Evolutionary conservation across 2,113 vertebrate species (phyloP).

Genomic region (Cynoglossus semilaevis): DNA sequence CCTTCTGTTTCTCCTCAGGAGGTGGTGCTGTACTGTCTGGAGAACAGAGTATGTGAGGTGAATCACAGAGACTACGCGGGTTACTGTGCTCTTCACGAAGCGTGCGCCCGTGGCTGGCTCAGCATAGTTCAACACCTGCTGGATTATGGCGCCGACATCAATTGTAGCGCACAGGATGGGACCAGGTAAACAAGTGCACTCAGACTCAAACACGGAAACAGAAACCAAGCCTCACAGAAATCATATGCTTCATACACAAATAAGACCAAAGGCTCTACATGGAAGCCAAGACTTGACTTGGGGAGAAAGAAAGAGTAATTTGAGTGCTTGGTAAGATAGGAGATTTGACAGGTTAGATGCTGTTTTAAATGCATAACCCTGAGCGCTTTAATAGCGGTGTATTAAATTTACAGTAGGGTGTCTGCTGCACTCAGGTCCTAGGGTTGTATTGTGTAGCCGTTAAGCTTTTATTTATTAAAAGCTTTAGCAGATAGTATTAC

Average conservation of each 20-base stretch:
- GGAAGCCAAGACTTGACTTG: background rate
- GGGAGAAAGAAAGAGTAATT: no score
- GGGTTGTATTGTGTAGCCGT: slow-evolving; percentile 18
- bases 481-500: background rate
- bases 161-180: slow-evolving; percentile 96
- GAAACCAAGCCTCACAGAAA: background rate
- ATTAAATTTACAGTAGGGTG: slow-evolving; percentile 34
- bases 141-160: slow-evolving; percentile 92
- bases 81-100: slow-evolving; percentile 93
- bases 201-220: background rate
- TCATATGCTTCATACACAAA: background rate
- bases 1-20: slow-evolving; percentile 74
- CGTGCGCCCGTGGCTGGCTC: slow-evolving; percentile 91
- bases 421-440: slow-evolving; percentile 30
- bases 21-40: slow-evolving; percentile 94
- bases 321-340: slow-evolving; percentile 7
- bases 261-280: background rate
- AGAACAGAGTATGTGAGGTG: slow-evolving; percentile 92
- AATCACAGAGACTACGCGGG: slow-evolving; percentile 96
- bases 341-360: slow-evolving; percentile 37
- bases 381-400: slow-evolving; percentile 17
- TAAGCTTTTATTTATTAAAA: slow-evolving; percentile 15
- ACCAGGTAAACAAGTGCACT: slow-evolving; percentile 79
- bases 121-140: slow-evolving; percentile 91
- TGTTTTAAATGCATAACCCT: slow-evolving; percentile 13